phyloP scores from a whole-genome alignment of 2,888 invertebrate genomes.

The Pyrrhosoma nymphula region DNA sequence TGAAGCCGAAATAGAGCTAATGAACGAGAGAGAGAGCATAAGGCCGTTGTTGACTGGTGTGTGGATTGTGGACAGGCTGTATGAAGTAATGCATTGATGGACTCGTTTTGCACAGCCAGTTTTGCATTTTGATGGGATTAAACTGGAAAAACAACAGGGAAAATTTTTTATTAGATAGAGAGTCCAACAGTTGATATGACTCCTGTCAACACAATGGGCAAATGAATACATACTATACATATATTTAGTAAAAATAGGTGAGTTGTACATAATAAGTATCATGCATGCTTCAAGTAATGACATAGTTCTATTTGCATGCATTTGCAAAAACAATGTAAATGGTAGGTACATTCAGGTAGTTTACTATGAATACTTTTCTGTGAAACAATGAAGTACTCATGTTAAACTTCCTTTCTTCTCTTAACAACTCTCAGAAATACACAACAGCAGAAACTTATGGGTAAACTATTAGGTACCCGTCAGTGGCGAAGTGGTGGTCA shows the following conservation, averaged over 20 bases:
- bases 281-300: not conserved
- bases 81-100: conserved; percentile 16
- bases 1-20: not conserved
- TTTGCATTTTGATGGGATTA: conserved; percentile 37
- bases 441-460: no score
- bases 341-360: no score
- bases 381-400: no score
- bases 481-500: no score
- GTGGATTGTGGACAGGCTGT: not conserved
- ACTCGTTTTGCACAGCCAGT: conserved; percentile 41
- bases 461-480: no score
- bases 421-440: no score
- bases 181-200: not conserved
- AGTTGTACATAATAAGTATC: not conserved
- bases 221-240: not conserved
- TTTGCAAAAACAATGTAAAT: no score
- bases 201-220: not conserved
- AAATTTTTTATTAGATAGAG: not conserved
- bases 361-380: no score
- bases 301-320: not conserved
- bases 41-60: not conserved
- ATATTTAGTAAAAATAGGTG: not conserved
- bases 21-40: not conserved
- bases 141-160: conserved; percentile 37
- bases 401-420: no score